phyloP scores from a whole-genome alignment of 2,888 invertebrate species.

The Cabera pusaria region DNA sequence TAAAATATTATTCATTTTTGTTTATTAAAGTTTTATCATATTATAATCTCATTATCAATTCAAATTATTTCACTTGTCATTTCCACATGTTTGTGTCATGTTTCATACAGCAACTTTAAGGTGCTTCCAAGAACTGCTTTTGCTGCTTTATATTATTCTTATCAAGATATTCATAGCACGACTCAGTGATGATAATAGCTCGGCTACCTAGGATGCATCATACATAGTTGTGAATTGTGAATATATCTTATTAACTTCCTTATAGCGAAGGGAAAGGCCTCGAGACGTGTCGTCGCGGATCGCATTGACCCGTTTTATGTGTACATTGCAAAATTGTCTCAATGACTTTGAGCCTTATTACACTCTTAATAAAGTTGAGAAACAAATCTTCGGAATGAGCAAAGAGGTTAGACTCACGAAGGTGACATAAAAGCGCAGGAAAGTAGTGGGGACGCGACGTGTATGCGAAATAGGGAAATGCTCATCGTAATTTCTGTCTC shows the following conservation, averaged over 20 bases:
- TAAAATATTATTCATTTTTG: too few relatives aligned
- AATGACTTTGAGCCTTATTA: slow-evolving; percentile 24
- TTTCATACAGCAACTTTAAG: too few relatives aligned
- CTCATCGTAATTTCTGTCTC: slow-evolving; percentile 11
- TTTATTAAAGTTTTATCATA: too few relatives aligned
- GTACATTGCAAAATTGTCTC: slow-evolving; percentile 18
- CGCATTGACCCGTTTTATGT: slow-evolving; percentile 63
- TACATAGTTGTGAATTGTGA: slow-evolving; percentile 36
- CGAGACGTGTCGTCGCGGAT: slow-evolving; percentile 50
- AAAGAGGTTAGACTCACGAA: slow-evolving; percentile 17
- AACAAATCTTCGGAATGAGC: background rate
- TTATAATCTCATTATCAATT: too few relatives aligned
- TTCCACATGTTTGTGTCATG: too few relatives aligned
- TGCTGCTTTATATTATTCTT: too few relatives aligned
- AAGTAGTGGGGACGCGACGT: slow-evolving; percentile 18
- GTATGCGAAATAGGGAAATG: slow-evolving; percentile 18
- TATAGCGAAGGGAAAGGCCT: slow-evolving; percentile 58
- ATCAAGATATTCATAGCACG: slow-evolving; percentile 23
- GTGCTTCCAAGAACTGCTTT: too few relatives aligned
- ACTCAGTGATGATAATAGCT: slow-evolving; percentile 22
- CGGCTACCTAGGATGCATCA: slow-evolving; percentile 28
- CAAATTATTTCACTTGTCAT: too few relatives aligned
- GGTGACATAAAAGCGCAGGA: slow-evolving; percentile 24
- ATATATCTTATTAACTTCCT: slow-evolving; percentile 54
- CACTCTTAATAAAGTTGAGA: slow-evolving; percentile 16